Base-by-base conservation (phyloP, 2,113 vertebrate species). In the Upupa epops region DNA sequence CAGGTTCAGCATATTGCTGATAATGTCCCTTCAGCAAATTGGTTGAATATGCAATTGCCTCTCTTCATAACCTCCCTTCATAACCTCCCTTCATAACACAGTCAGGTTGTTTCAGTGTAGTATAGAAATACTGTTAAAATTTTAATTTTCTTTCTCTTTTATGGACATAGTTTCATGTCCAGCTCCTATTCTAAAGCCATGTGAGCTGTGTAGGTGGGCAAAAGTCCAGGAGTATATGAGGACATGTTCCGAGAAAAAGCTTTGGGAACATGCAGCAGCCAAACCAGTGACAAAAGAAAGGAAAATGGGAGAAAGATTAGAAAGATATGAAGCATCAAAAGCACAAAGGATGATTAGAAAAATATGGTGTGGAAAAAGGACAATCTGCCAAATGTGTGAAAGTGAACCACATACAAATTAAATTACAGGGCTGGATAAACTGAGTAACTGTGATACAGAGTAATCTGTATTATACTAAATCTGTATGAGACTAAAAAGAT, bases 341-440 rank as follows among this genome's bases (percentile, higher is more conserved):
- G 19, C 37, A 93, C 37, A 90, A 73, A 92, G 25, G 26, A 29
- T 1, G 5, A 79, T 72, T 78, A 66, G 63, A 91, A 86, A 91
- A 94, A 80, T 64, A 55, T 55, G 73, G 32, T 85, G 60, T 95
- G 85, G 90, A 89, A 91, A 88, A 94, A 64, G 45, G 48, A 89
- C 9, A 36, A 52, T 87, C 75, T 93, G 75, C 82, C 85, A 83
- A 87, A 77, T 40, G 61, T 70, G 77, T 84, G 56, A 58, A 87
- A 61, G 15, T 55, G 34, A 88, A 69, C 55, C 83, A 81, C 66
- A 40, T 72, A 79, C 15, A 88, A 88, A 83, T 58, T 77, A 71
- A 87, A 71, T 75, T 88, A 45, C 28, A 81, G 52, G 73, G 28
- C 31, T 78, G 63, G 68, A 25, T 79, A 75, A 79, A 4, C 18